These are phyloP conservation scores for Eubucco bourcierii DNA, from an alignment of 2,113 vertebrate species.

Conservation along the genomic window DNA sequence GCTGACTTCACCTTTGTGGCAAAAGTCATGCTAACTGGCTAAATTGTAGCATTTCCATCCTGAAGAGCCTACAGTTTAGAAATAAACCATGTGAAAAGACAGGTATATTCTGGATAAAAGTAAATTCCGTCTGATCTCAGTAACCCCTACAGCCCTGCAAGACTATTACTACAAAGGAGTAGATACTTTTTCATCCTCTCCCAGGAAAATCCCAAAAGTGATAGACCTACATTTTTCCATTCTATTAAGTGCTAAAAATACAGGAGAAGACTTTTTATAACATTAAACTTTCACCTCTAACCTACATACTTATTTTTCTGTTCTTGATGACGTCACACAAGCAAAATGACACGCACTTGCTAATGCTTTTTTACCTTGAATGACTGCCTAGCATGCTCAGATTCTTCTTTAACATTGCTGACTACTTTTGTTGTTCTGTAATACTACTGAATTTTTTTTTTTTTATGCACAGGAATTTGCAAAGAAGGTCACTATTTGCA, in stretches of 20 bases:
- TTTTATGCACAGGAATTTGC: not conserved
- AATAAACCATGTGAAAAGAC: not conserved
- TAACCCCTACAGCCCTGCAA: not conserved
- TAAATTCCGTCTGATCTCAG: not conserved
- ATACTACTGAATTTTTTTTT: not conserved
- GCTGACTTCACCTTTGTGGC: not conserved
- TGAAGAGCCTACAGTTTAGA: not conserved
- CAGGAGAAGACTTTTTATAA: not conserved
- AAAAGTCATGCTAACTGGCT: not conserved
- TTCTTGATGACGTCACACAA: slow-evolving; percentile 11
- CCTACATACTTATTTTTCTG: not conserved
- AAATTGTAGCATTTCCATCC: not conserved
- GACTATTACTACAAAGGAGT: not conserved
- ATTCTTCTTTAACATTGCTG: not conserved
- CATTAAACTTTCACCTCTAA: not conserved
- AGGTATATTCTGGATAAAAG: not conserved
- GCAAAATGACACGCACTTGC: not conserved
- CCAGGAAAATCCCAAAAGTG: not conserved
- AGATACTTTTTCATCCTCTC: not conserved
- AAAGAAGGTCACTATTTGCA: not conserved
- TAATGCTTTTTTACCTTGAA: not conserved
- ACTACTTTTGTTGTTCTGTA: not conserved
- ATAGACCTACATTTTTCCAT: not conserved
- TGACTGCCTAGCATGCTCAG: not conserved
- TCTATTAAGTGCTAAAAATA: not conserved